These are phyloP conservation scores for Creontiades dilutus DNA, from an alignment of 2,888 invertebrate species.

Conservation along the genomic window DNA sequence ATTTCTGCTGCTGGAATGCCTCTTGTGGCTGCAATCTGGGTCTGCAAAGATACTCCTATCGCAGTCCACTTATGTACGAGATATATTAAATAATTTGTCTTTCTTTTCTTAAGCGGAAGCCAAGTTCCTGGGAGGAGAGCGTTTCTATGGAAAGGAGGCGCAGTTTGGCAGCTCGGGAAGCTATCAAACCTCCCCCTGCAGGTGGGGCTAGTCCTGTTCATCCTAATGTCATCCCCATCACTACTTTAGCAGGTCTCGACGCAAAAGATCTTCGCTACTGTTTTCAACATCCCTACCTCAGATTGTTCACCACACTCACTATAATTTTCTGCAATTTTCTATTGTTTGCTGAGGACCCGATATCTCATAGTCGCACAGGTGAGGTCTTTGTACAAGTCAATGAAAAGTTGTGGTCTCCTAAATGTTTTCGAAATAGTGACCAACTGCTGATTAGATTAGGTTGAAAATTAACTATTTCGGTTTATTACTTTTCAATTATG, in stretches of 20 bases:
- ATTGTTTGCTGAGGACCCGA: slow-evolving; percentile 80
- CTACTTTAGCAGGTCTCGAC: slow-evolving; percentile 71
- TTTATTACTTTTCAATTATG: too few species aligned
- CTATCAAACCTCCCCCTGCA: slow-evolving; percentile 60
- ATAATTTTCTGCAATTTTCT: slow-evolving; percentile 80
- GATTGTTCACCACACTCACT: slow-evolving; percentile 79
- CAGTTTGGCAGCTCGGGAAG: slow-evolving; percentile 74
- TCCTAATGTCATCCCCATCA: slow-evolving; percentile 37
- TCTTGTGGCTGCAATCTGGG: too few species aligned
- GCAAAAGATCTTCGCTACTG: slow-evolving; percentile 79
- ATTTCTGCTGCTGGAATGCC: too few species aligned
- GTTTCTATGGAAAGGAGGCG: slow-evolving; percentile 74
- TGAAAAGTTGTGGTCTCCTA: background rate
- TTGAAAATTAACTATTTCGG: too few species aligned
- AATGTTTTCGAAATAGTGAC: background rate
- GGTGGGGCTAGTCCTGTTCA: background rate
- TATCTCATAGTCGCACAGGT: slow-evolving; percentile 79
- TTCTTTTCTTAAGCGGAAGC: slow-evolving; percentile 73
- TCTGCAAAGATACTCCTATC: too few species aligned
- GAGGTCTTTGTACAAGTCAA: slow-evolving; percentile 77
- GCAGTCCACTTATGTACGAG: too few species aligned
- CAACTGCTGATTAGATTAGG: background rate
- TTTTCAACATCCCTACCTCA: slow-evolving; percentile 80
- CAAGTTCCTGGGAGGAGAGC: slow-evolving; percentile 76
- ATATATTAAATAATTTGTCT: background rate